Conservation (phyloP, 2,797 vertebrate genomes). For the Pseudochirops cupreus region DNA sequence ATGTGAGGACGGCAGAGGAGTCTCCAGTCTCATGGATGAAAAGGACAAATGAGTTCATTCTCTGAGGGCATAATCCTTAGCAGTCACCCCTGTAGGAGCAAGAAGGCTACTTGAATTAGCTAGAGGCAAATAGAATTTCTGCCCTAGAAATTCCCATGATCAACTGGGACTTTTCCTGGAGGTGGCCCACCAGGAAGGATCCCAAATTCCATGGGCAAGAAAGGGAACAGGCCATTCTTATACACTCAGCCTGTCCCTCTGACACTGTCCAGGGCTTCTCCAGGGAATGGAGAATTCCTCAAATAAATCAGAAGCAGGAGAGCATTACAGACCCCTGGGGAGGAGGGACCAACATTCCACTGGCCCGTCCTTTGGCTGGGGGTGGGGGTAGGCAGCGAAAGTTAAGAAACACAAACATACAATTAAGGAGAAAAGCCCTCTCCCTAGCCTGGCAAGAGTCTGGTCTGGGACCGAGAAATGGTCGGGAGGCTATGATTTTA, state of each 20-base stretch:
- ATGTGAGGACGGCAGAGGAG: no score
- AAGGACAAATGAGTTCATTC: neutral
- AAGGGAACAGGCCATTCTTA: neutral
- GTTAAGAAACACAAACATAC: neutral
- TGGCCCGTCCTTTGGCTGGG: neutral
- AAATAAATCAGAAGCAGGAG: neutral
- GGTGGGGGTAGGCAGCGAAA: neutral
- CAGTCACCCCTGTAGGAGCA: neutral
- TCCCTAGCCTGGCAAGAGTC: neutral
- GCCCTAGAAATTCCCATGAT: neutral
- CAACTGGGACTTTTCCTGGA: neutral
- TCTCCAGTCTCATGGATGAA: neutral
- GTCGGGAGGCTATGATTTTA: neutral
- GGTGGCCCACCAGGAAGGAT: neutral
- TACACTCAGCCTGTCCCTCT: neutral
- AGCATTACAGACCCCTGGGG: neutral
- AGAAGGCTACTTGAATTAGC: neutral
- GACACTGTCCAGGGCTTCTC: fast-evolving
- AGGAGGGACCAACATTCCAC: neutral
- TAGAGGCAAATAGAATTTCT: neutral
- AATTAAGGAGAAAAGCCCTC: neutral
- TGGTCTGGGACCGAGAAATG: neutral
- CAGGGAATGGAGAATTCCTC: neutral
- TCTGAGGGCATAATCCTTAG: neutral
- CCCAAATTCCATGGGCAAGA: neutral